phyloP scores from a whole-genome alignment of 2,113 vertebrate species.

The Microcebus ravelobensis region DNA sequence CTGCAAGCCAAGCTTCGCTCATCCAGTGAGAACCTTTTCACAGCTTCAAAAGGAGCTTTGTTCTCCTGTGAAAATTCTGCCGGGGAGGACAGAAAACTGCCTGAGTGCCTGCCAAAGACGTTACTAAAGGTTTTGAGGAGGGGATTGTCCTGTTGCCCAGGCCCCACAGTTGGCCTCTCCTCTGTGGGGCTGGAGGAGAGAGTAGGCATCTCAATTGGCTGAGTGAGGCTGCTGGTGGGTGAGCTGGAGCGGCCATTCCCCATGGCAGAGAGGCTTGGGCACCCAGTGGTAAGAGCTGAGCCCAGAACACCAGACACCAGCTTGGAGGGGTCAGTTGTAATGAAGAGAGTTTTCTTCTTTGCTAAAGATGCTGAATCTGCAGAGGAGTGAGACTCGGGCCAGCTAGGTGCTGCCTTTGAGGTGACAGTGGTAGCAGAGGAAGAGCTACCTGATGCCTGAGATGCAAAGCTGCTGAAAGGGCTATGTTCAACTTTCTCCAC shows the following conservation, averaged over 20 bases:
- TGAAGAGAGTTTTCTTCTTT: conserved; percentile 93
- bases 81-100: conserved; percentile 86
- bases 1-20: conserved; percentile 93
- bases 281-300: conserved; percentile 83
- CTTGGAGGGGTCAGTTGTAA: conserved; percentile 94
- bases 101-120: conserved; percentile 90
- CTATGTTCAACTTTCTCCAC: conserved; percentile 91
- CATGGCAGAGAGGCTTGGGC: conserved; percentile 86
- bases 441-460: conserved; percentile 84
- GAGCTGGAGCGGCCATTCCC: conserved; percentile 88
- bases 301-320: conserved; percentile 89
- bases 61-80: conserved; percentile 87
- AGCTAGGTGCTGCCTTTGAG: conserved; percentile 83
- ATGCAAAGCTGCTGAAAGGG: conserved; percentile 92
- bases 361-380: conserved; percentile 81
- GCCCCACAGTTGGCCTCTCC: conserved; percentile 86
- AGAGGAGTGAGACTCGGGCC: conserved; percentile 84
- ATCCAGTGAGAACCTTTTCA: conserved; percentile 95
- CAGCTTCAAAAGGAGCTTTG: conserved; percentile 90
- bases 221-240: conserved; percentile 85
- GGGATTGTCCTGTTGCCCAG: conserved; percentile 86
- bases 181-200: conserved; percentile 90
- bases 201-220: conserved; percentile 90
- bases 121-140: conserved; percentile 88
- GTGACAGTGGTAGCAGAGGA: conserved; percentile 78